Conservation (phyloP, 1,140 invertebrate species). For the Micrasema longulum region DNA sequence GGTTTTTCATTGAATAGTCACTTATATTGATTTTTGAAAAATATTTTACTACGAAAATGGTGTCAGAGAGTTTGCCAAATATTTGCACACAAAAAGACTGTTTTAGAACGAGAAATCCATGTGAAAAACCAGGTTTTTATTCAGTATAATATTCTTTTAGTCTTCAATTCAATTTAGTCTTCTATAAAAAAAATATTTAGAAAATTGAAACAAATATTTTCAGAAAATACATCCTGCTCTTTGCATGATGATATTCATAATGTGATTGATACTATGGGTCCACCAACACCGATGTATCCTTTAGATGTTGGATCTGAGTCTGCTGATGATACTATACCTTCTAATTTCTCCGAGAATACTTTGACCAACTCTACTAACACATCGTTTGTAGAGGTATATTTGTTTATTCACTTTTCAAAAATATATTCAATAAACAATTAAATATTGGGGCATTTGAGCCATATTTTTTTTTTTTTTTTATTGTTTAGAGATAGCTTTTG, state of each 20-base stretch:
- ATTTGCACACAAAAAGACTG: neutral
- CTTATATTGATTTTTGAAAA: too few species aligned
- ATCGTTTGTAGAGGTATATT: constrained; percentile 41
- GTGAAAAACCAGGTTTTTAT: too few species aligned
- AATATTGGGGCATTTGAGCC: too few species aligned
- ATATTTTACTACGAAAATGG: constrained; percentile 9
- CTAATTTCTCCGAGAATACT: constrained; percentile 13
- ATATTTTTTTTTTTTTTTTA: too few species aligned
- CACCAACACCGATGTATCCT: constrained; percentile 29
- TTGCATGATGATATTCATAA: constrained; percentile 35
- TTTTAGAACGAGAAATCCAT: too few species aligned
- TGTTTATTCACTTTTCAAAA: neutral
- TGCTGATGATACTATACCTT: constrained; percentile 20
- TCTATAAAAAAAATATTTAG: neutral
- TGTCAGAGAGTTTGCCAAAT: constrained; percentile 16
- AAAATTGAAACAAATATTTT: constrained; percentile 2
- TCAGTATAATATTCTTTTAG: too few species aligned
- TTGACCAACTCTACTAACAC: constrained; percentile 24
- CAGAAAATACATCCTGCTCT: constrained; percentile 8
- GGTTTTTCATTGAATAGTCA: too few species aligned
- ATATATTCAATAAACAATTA: too few species aligned
- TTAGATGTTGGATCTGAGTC: constrained; percentile 33
- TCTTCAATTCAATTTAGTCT: too few species aligned
- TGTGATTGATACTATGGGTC: constrained; percentile 39
- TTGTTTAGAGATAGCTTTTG: too few species aligned